Evolutionary conservation across 2,888 invertebrate species (phyloP).

Genomic region (Coenonympha glycerion): DNA sequence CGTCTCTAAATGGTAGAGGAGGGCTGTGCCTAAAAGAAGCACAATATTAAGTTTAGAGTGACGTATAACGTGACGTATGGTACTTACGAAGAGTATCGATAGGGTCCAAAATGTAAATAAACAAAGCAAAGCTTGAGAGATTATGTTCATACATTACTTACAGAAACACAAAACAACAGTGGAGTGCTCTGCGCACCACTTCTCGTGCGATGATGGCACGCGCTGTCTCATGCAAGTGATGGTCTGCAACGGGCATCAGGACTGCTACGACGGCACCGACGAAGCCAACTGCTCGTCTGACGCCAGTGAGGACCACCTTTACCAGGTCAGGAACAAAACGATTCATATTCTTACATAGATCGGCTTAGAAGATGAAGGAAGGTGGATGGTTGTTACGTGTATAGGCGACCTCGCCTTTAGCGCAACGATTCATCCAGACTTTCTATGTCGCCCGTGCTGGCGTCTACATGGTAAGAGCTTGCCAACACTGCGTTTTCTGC

Average conservation of each 20-base stretch:
- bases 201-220: conserved; percentile 58
- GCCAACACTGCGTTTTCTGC: too few species aligned
- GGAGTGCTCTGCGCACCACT: conserved; percentile 43
- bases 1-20: too few species aligned
- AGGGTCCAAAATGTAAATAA: not conserved
- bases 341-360: too few species aligned
- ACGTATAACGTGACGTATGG: too few species aligned
- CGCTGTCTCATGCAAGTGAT: conserved; percentile 77
- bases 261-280: conserved; percentile 85
- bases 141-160: not conserved
- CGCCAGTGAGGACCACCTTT: conserved; percentile 40
- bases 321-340: not conserved
- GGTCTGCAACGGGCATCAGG: conserved; percentile 80
- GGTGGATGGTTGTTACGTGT: too few species aligned
- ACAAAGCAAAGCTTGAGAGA: not conserved
- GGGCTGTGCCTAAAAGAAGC: too few species aligned
- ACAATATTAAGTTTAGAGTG: too few species aligned
- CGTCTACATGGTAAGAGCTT: too few species aligned
- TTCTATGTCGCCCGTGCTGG: too few species aligned
- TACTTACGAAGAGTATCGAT: too few species aligned
- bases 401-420: too few species aligned
- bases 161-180: conserved; percentile 24
- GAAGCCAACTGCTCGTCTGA: conserved; percentile 78
- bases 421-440: not conserved
- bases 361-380: too few species aligned